These are phyloP conservation scores for Ophiodon elongatus DNA, from an alignment of 2,113 vertebrate genomes.

Conservation along the genomic window DNA sequence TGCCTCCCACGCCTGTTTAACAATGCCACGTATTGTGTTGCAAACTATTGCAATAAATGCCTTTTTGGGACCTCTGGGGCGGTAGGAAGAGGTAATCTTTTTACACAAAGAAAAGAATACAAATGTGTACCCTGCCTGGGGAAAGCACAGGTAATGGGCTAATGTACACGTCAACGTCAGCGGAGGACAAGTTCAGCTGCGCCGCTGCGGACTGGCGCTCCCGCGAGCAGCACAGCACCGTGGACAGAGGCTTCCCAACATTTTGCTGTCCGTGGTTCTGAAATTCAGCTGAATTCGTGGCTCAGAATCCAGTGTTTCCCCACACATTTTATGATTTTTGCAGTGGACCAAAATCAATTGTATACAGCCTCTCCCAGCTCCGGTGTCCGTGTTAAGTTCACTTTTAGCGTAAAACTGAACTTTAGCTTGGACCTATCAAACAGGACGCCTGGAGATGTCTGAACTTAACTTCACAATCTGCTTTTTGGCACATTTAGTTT, in stretches of 20 bases:
- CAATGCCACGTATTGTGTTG: slow-evolving; percentile 46
- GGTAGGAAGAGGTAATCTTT: slow-evolving; percentile 18
- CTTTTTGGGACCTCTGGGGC: slow-evolving; percentile 8
- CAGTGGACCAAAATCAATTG: not conserved
- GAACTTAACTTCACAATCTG: slow-evolving; percentile 1
- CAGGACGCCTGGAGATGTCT: not conserved
- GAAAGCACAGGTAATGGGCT: slow-evolving; percentile 43
- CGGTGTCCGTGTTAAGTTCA: not conserved
- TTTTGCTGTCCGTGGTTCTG: slow-evolving; percentile 52
- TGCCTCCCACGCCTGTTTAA: slow-evolving; percentile 54
- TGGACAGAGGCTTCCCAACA: slow-evolving; percentile 17
- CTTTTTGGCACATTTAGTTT: not conserved
- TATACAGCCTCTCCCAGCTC: too few species aligned
- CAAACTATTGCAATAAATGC: slow-evolving; percentile 44
- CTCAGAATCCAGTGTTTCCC: not conserved
- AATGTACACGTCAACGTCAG: slow-evolving; percentile 18
- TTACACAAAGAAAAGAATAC: slow-evolving; percentile 28
- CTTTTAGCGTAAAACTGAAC: not conserved
- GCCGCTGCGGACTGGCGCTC: not conserved
- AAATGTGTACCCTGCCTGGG: not conserved
- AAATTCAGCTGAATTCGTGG: not conserved
- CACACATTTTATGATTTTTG: not conserved
- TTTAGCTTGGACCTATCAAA: not conserved
- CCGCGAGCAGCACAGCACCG: slow-evolving; percentile 25
- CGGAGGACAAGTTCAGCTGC: not conserved